Base-by-base conservation (phyloP, 2,888 invertebrate genomes). In the Empis livida region DNA sequence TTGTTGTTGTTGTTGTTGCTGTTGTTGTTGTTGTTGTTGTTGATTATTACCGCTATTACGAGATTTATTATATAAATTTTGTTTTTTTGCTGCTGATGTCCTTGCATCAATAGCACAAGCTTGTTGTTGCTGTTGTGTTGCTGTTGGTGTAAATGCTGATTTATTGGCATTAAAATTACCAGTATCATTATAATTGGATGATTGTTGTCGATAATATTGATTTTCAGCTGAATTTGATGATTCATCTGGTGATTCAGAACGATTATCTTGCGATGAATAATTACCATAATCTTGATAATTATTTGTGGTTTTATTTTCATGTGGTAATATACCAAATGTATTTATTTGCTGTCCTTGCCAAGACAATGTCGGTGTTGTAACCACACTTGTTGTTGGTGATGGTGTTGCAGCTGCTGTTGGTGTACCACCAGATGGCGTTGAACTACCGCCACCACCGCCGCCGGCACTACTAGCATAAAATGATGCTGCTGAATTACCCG, bases 301-400 rank as follows among this genome's bases (percentile, higher is more conserved):
- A 17, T 46, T 46, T 8, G 46, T 40, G 10, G 48, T 35, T 54
- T 82, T 81, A 71, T 80, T 83, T 68, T 85, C 84, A 64, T 85
- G 84, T 15, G 84, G 84, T 59, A 85, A 67, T 57, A 85, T 82
- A 50, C 84, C 84, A 65, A 85, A 84, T 1, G 85, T 83, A 15
- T 51, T 50, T 42, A 49, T 44, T 4, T 45, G 46, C 15, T 65
- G 65, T 58, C 83, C 82, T 66, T 85, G 85, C 85, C 87, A 88
- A 58, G 78, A 78, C 51, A 81, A 68, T 16, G 75, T 68, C 9
- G 75, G 67, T 8, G 71, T 61, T 43, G 71, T 70, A 47, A 63
- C 54, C 10, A 64, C 61, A 41, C 62, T 61, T 10, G 67, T 66
- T 14, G 68, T 65, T 2, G 68, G 65, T 42, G 67, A 67, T 11